Conservation (phyloP, 2,888 invertebrate species). For the Troides helena region DNA sequence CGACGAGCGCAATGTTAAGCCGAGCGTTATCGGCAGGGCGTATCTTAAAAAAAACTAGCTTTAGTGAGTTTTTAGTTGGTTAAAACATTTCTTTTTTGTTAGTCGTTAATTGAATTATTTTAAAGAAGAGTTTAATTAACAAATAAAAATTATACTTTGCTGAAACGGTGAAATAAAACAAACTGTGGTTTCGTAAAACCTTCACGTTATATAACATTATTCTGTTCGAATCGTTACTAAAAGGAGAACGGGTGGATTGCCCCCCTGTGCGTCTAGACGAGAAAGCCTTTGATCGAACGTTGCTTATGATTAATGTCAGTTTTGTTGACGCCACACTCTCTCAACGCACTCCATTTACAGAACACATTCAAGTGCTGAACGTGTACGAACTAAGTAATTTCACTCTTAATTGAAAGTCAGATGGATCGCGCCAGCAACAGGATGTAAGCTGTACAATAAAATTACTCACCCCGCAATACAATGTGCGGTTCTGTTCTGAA, state of each 20-base stretch:
- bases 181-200: too few relatives aligned
- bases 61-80: too few relatives aligned
- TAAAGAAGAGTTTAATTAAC: too few relatives aligned
- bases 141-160: too few relatives aligned
- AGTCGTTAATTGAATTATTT: too few relatives aligned
- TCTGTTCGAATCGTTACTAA: too few relatives aligned
- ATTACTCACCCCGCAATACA: conserved; percentile 26
- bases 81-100: too few relatives aligned
- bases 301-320: conserved; percentile 29
- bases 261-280: conserved; percentile 28
- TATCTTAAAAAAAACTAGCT: too few relatives aligned
- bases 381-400: conserved; percentile 24
- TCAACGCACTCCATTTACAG: conserved; percentile 17
- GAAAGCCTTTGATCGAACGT: conserved; percentile 41
- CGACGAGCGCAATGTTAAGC: too few relatives aligned
- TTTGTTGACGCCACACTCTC: conserved; percentile 10
- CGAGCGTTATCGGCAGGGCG: too few relatives aligned
- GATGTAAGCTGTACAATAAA: conserved; percentile 28
- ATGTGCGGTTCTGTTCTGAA: conserved; percentile 21
- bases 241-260: background rate
- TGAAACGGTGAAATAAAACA: too few relatives aligned
- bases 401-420: conserved; percentile 28
- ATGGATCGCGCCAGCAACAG: conserved; percentile 20
- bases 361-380: conserved; percentile 22
- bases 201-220: too few relatives aligned